phyloP scores from a whole-genome alignment of 2,113 vertebrate species.

The Sphaerodactylus townsendi region DNA sequence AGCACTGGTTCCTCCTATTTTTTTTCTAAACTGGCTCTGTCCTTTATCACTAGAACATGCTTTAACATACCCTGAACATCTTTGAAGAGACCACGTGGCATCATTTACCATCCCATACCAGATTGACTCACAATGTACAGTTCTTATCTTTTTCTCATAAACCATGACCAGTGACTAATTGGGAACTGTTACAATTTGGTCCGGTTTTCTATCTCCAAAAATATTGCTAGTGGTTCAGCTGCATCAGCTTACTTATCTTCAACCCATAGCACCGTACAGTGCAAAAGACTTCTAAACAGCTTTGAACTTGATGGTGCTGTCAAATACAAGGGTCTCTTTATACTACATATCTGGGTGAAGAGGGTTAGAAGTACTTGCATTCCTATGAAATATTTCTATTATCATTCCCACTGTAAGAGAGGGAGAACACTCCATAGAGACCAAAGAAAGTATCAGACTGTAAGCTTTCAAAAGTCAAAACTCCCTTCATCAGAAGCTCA shows the following conservation, averaged over 20 bases:
- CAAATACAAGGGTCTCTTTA: neutral
- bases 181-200: neutral
- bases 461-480: no score
- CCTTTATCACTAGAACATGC: slow-evolving; percentile 34
- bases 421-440: no score
- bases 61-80: slow-evolving; percentile 26
- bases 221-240: neutral
- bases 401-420: neutral
- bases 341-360: no score
- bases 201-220: neutral
- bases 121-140: neutral
- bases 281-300: neutral
- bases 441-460: no score
- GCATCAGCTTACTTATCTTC: neutral
- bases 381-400: neutral
- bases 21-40: slow-evolving; percentile 8
- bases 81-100: neutral
- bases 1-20: neutral
- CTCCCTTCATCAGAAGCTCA: neutral
- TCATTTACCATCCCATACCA: neutral
- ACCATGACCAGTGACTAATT: neutral
- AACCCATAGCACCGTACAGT: neutral
- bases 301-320: neutral
- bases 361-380: neutral
- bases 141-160: slow-evolving; percentile 1